phyloP scores from a whole-genome alignment of 1,140 invertebrate genomes.

The Delia radicum region DNA sequence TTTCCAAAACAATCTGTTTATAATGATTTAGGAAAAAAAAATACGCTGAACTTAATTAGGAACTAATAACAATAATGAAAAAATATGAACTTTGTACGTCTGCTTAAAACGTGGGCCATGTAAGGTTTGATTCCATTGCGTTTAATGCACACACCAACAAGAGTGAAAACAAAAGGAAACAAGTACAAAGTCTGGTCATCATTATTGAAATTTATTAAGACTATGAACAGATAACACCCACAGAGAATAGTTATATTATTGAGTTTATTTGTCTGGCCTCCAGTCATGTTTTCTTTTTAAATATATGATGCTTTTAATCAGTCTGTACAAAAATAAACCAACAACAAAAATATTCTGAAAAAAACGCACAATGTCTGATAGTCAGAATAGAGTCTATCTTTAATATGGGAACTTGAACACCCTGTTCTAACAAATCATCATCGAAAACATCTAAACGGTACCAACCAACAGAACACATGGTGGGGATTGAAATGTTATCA shows the following conservation, averaged over 20 bases:
- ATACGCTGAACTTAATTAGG: neutral
- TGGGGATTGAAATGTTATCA: neutral
- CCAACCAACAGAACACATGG: neutral
- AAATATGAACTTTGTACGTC: slow-evolving; percentile 11
- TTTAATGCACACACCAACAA: neutral
- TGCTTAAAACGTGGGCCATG: neutral
- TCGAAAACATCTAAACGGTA: neutral
- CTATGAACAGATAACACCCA: slow-evolving; percentile 10
- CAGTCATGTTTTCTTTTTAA: slow-evolving; percentile 8
- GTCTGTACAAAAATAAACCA: neutral
- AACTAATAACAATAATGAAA: neutral
- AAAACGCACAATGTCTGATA: neutral
- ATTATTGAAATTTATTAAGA: neutral
- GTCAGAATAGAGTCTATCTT: neutral
- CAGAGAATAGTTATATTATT: neutral
- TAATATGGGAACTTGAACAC: neutral
- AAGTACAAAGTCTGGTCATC: slow-evolving; percentile 17
- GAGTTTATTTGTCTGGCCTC: slow-evolving; percentile 17
- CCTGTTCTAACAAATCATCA: neutral
- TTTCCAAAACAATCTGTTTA: neutral
- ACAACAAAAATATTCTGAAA: neutral
- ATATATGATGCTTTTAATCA: slow-evolving; percentile 13
- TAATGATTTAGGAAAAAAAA: neutral
- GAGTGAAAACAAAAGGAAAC: neutral
- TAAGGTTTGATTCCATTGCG: neutral